phyloP scores from a whole-genome alignment of 2,113 vertebrate species.

The Oryzias melastigma region DNA sequence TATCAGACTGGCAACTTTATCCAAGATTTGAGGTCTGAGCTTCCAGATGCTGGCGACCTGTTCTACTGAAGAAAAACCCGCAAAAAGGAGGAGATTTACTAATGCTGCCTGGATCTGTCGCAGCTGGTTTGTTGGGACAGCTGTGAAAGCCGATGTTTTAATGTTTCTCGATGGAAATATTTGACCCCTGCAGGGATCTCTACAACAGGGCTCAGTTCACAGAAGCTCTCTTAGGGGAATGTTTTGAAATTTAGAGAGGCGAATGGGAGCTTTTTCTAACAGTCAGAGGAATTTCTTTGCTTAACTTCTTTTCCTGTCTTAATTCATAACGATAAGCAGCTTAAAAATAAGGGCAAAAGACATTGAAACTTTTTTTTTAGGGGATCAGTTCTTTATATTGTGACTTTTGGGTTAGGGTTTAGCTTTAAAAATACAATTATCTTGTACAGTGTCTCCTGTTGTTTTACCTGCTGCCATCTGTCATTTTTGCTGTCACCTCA shows the following conservation, averaged over 20 bases:
- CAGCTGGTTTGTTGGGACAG: constrained; percentile 46
- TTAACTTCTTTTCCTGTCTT: constrained; percentile 2
- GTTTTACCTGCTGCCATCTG: too few species aligned
- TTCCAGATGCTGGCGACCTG: constrained; percentile 41
- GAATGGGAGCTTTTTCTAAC: constrained; percentile 14
- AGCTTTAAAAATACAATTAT: too few species aligned
- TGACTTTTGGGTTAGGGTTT: too few species aligned
- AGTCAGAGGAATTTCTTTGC: constrained; percentile 13
- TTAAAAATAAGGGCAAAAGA: background rate
- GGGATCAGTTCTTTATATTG: too few species aligned
- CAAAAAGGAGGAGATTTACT: constrained; percentile 18
- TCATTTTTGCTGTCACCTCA: too few species aligned
- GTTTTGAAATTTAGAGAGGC: constrained; percentile 12
- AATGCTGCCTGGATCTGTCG: constrained; percentile 55
- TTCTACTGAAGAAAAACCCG: constrained; percentile 43
- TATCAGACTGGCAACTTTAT: too few species aligned
- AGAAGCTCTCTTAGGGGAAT: constrained; percentile 30
- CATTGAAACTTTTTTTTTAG: too few species aligned
- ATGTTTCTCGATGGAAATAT: constrained; percentile 43
- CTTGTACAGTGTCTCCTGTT: too few species aligned
- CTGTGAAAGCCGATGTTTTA: constrained; percentile 43
- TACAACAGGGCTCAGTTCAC: constrained; percentile 25
- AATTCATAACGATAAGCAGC: background rate
- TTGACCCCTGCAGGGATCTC: constrained; percentile 26
- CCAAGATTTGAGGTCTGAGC: constrained; percentile 31